phyloP scores from a whole-genome alignment of 92 coral and sea anemone species.

The Nematostella vectensis region DNA sequence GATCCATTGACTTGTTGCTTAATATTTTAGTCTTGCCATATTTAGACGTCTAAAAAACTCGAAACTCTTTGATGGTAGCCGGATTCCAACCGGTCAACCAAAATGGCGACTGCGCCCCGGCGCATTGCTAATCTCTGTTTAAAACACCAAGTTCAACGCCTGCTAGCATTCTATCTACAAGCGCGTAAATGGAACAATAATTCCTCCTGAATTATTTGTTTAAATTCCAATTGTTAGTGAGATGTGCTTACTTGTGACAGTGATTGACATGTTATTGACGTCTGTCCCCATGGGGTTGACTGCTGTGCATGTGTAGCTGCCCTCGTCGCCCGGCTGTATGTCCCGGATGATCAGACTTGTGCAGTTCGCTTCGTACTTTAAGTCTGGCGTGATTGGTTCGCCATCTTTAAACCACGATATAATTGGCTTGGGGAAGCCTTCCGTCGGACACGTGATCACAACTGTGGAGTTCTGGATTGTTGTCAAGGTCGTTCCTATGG shows the following conservation, averaged over 20 bases:
- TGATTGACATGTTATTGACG: slow-evolving; percentile 27
- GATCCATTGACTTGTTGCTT: not conserved
- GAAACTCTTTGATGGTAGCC: too few relatives aligned
- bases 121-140: too few relatives aligned
- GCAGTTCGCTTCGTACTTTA: slow-evolving; percentile 22
- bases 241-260: slow-evolving; percentile 54
- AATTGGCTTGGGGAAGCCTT: slow-evolving; percentile 54
- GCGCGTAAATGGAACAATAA: too few relatives aligned
- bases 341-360: slow-evolving; percentile 32
- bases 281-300: slow-evolving; percentile 49
- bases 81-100: too few relatives aligned
- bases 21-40: not conserved
- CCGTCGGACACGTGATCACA: slow-evolving; percentile 40
- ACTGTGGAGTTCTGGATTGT: slow-evolving; percentile 47
- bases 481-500: slow-evolving; percentile 48
- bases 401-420: slow-evolving; percentile 55
- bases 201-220: too few relatives aligned
- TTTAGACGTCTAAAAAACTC: not conserved
- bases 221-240: too few relatives aligned
- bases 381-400: slow-evolving; percentile 26
- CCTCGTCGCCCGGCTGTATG: slow-evolving; percentile 40
- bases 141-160: too few relatives aligned
- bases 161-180: too few relatives aligned
- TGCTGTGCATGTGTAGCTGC: slow-evolving; percentile 56
- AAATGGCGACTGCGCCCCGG: too few relatives aligned